Base-by-base conservation (phyloP, 2,113 vertebrate genomes). In the Plotosus lineatus region DNA sequence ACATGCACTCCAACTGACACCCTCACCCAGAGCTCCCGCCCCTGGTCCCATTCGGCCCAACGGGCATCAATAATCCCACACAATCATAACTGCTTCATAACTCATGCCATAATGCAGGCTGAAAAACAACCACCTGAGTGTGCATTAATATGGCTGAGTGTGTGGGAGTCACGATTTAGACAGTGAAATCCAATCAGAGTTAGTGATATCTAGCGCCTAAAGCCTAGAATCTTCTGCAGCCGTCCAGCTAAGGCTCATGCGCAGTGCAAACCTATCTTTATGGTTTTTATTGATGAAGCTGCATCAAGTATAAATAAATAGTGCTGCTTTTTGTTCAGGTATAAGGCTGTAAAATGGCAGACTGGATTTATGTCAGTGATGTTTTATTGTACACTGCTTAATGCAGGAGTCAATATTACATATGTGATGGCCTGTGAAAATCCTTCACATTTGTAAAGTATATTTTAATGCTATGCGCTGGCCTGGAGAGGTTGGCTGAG, bases 121-220 rank as follows among this genome's bases (percentile, higher is more conserved):
- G 85, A 88, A 84, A 89, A 91, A 91, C 85, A 82, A 88, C 80
- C 69, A 68, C 68, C 21, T 33, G 91, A 87, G 88, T 87, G 58
- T 81, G 79, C 74, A 31, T 72, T 77, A 79, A 74, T 83, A 79
- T 80, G 73, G 33, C 40, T 42, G 60, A 60, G 33, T 60, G 73
- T 85, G 61, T 77, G 31, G 71, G 79, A 66, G 33, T 66, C 69
- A 42, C 60, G 56, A 60, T 60, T 73, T 65, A 28, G 51, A 73
- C 48, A 12, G 33, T 68, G 78, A 56, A 65, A 66, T 56, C 26
- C 73, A 74, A 56, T 77, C 63, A 58, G 36, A 11, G 84, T 88
- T 87, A 87, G 81, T 83, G 81, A 86, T 84, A 88, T 88, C 83
- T 84, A 79, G 75, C 81, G 50, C 77, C 77, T 55, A 69, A 55